phyloP scores from a whole-genome alignment of 2,797 vertebrate species.

The Enteromius treurensis region DNA sequence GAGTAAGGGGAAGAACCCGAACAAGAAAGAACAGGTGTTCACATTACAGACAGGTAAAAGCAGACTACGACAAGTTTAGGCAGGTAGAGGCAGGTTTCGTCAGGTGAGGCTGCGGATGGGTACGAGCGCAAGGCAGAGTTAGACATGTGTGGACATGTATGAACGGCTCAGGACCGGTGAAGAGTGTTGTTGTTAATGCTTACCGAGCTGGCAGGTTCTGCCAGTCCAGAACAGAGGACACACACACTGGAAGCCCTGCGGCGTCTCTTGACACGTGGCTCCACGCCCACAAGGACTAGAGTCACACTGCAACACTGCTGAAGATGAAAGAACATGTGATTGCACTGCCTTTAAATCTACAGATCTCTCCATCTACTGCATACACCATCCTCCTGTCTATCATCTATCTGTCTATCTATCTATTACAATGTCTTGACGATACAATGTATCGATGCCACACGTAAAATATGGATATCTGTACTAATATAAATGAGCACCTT shows the following conservation, averaged over 20 bases:
- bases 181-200: conserved; percentile 56
- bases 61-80: conserved; percentile 42
- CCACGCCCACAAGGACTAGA: conserved; percentile 76
- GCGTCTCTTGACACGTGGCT: conserved; percentile 76
- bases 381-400: neutral
- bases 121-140: conserved; percentile 26
- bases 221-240: conserved; percentile 80
- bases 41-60: conserved; percentile 10
- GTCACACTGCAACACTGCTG: conserved; percentile 77
- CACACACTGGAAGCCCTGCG: conserved; percentile 74
- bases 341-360: conserved; percentile 27
- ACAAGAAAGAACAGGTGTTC: conserved; percentile 28
- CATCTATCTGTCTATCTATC: conserved; percentile 18
- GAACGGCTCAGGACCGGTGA: conserved; percentile 41
- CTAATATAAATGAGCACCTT: too few relatives aligned
- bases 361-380: conserved; percentile 24
- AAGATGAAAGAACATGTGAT: conserved; percentile 18
- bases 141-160: conserved; percentile 60
- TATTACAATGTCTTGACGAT: conserved; percentile 2
- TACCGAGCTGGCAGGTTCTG: conserved; percentile 81
- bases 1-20: neutral
- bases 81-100: conserved; percentile 41
- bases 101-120: conserved; percentile 32
- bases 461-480: too few relatives aligned
- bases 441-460: too few relatives aligned